Base-by-base conservation (phyloP, 1,140 invertebrate species). In the Pseudomyrmex dendroicus region DNA sequence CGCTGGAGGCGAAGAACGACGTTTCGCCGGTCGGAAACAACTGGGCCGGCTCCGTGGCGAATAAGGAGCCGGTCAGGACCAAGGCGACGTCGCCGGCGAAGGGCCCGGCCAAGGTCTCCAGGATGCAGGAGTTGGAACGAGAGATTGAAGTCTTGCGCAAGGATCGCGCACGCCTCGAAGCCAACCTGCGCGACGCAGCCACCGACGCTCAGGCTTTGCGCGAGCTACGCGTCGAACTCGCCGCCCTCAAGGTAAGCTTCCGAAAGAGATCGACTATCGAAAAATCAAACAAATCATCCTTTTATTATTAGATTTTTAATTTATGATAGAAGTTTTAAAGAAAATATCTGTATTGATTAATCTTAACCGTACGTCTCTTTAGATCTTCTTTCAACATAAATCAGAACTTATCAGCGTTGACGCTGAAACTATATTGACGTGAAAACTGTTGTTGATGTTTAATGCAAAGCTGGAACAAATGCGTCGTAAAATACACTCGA, bases 121-220 rank as follows among this genome's bases (percentile, higher is more conserved):
- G 91, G 76, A 92, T 94, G 91, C 93, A 94, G 84, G 92, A 93
- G 52, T 85, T 93, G 15, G 93, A 94, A 61, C 89, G 90, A 7
- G 93, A 93, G 68, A 89, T 92, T 82, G 92, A 93, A 52, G 61
- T 88, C 46, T 85, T 92, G 56, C 89, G 91, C 50, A 93, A 92
- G 86, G 92, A 93, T 82, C 91, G 91, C 17, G 84, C 86, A 3
- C 84, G 89, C 5, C 87, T 93, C 67, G 92, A 93, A 66, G 83
- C 89, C 7, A 89, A 83, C 9, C 84, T 92, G 0, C 89, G 87
- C 1, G 92, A 93, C 20, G 86, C 91, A 0, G 70, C 82, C n/a
- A 84, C 76, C 77, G 89, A 91, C 66, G 70, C 84, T 66, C 89
- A 91, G 57, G 83, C 72, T 59, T 74, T 91, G 72, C 90, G 86